Evolutionary conservation across 2,113 vertebrate genomes (phyloP).

Genomic region (Anser brachyrhynchus): DNA sequence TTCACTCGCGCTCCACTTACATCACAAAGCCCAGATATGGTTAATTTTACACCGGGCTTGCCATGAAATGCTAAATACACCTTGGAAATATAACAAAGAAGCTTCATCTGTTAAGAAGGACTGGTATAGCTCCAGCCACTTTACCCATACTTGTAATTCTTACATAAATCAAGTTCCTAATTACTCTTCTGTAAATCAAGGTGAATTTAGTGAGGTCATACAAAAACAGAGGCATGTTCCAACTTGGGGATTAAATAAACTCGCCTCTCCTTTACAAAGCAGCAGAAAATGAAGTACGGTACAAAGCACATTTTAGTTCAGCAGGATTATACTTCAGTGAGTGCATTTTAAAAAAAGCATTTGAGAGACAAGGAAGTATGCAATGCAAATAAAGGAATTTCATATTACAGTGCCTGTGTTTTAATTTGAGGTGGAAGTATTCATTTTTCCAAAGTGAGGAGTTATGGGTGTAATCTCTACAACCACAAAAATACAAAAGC

Average conservation of each 20-base stretch:
- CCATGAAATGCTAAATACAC: not conserved
- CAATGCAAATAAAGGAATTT: not conserved
- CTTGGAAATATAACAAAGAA: not conserved
- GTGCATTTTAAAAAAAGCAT: not conserved
- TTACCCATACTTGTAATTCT: not conserved
- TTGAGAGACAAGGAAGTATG: not conserved
- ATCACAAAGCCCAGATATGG: not conserved
- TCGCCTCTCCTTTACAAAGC: not conserved
- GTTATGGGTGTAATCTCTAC: not conserved
- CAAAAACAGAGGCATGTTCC: not conserved
- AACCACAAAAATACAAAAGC: not conserved
- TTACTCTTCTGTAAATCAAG: not conserved
- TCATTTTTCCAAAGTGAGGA: not conserved
- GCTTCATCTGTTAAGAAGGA: not conserved
- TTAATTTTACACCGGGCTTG: not conserved
- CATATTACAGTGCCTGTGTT: not conserved
- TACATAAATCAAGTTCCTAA: not conserved
- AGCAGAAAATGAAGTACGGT: not conserved
- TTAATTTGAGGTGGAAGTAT: not conserved
- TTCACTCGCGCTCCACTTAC: not conserved
- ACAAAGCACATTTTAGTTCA: not conserved
- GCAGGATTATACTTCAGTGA: not conserved
- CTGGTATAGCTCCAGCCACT: not conserved
- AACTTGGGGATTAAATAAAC: not conserved
- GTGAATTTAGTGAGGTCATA: not conserved